Conservation (phyloP, 2,113 vertebrate genomes). For the Hippocampus barbouri region DNA sequence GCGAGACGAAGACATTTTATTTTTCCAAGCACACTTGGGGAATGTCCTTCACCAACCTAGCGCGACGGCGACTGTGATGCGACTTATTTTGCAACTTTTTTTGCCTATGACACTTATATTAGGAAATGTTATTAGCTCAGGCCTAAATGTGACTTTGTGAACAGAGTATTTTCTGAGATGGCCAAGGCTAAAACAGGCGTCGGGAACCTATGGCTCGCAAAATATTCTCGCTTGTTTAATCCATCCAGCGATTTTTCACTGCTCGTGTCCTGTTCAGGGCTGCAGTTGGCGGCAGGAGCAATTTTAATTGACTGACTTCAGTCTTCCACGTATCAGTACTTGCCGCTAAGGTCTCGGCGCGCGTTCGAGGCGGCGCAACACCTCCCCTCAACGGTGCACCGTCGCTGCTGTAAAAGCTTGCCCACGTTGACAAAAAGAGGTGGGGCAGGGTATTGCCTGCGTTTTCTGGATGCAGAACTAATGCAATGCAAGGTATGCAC, state of each 20-base stretch:
- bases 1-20: conserved; percentile 1
- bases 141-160: too few relatives aligned
- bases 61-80: background rate
- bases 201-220: too few relatives aligned
- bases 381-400: conserved; percentile 1
- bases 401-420: background rate
- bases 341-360: background rate
- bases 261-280: too few relatives aligned
- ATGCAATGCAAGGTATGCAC: background rate
- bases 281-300: too few relatives aligned
- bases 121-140: too few relatives aligned
- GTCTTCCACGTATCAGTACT: conserved; percentile 3
- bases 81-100: background rate
- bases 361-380: background rate
- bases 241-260: too few relatives aligned
- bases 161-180: too few relatives aligned
- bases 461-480: background rate
- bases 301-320: background rate
- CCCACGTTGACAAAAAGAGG: background rate
- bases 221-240: too few relatives aligned
- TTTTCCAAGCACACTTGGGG: conserved; percentile 13
- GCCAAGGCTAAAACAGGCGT: too few relatives aligned
- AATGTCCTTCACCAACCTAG: conserved; percentile 14
- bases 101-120: too few relatives aligned
- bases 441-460: background rate